Conservation (phyloP, 2,888 invertebrate genomes). For the Nezara viridula region DNA sequence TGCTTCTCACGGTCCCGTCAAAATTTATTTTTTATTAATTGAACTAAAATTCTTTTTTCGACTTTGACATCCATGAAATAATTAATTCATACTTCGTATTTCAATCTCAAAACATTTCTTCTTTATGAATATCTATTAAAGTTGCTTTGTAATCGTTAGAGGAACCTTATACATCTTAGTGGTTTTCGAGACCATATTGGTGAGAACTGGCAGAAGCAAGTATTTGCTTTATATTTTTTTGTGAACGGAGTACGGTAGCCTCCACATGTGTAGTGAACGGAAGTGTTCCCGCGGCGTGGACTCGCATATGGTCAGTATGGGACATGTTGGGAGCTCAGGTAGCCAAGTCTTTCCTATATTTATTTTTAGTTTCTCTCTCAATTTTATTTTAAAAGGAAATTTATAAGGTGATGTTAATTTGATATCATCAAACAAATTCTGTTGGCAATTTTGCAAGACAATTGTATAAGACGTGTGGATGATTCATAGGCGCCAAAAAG, state of each 20-base stretch:
- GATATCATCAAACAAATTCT: too few species aligned
- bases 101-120: too few species aligned
- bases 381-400: background rate
- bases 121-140: too few species aligned
- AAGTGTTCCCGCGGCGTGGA: background rate
- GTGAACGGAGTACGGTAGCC: background rate
- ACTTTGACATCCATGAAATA: too few species aligned
- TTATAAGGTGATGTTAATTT: too few species aligned
- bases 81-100: too few species aligned
- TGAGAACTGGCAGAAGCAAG: slow-evolving; percentile 7
- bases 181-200: background rate
- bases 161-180: background rate
- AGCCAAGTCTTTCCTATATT: background rate
- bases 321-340: background rate
- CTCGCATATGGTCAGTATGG: slow-evolving; percentile 41
- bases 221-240: background rate
- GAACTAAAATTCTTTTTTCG: too few species aligned
- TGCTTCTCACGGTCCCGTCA: background rate
- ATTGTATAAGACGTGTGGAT: too few species aligned
- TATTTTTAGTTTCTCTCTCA: background rate
- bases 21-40: background rate
- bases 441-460: too few species aligned
- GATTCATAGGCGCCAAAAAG: too few species aligned
- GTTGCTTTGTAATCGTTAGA: too few species aligned
- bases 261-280: background rate